phyloP scores from a whole-genome alignment of 1,140 invertebrate genomes.

The Aradophagus sp. region DNA sequence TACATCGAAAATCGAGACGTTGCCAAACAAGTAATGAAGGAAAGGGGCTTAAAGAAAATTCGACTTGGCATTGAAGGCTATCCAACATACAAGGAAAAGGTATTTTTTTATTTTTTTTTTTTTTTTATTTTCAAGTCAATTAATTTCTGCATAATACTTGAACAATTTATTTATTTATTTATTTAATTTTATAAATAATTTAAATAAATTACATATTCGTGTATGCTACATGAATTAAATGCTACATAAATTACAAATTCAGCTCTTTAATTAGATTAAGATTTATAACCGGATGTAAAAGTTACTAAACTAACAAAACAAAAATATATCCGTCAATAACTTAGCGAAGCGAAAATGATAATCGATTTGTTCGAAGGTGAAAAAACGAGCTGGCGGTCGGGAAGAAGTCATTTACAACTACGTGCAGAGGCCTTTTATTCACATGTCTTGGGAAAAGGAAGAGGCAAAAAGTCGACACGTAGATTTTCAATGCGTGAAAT shows the following conservation, averaged over 20 bases:
- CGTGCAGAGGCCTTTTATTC: conserved; percentile 99
- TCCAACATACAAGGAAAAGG: conserved; percentile 99
- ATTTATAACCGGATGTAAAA: too few species aligned
- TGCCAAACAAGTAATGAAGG: conserved; percentile 98
- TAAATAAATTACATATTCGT: too few species aligned
- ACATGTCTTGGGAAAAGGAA: conserved; percentile 99
- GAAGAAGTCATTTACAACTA: conserved; percentile 99
- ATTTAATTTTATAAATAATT: too few species aligned
- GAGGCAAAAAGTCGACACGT: conserved; percentile 99
- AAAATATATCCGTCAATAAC: conserved; percentile 2
- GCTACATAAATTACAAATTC: too few species aligned
- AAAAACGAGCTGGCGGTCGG: conserved; percentile 90
- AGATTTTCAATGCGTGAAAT: conserved; percentile 97
- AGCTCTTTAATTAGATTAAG: too few species aligned
- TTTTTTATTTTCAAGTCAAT: too few species aligned
- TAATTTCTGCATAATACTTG: too few species aligned
- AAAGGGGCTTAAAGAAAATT: conserved; percentile 98
- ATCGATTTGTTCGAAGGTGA: conserved; percentile 72
- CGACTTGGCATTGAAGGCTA: conserved; percentile 99
- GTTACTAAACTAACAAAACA: too few species aligned
- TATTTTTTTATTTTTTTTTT: too few species aligned
- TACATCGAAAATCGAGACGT: conserved; percentile 99
- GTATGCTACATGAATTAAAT: too few species aligned
- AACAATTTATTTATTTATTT: too few species aligned
- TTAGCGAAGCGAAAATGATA: too few species aligned